Evolutionary conservation across 2,888 invertebrate genomes (phyloP).

Genomic region (Amiota communis): DNA sequence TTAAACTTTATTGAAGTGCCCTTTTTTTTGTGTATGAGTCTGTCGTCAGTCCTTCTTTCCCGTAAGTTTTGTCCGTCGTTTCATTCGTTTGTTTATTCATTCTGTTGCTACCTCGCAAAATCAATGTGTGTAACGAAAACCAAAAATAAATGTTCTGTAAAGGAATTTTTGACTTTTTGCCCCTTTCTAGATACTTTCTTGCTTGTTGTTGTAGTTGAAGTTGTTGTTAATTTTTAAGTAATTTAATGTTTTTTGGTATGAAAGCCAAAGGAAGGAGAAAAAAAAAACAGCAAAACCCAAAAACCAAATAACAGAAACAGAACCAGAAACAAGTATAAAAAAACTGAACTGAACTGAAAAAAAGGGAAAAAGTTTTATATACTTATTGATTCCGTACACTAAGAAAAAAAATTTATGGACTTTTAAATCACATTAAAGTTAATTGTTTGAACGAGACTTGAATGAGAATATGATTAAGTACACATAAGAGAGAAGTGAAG

Average conservation of each 20-base stretch:
- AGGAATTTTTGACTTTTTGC: constrained; percentile 66
- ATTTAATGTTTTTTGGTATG: constrained; percentile 23
- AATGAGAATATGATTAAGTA: no score
- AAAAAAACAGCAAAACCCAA: no score
- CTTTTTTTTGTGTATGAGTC: background rate
- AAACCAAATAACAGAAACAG: no score
- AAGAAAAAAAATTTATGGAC: constrained; percentile 3
- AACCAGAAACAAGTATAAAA: no score
- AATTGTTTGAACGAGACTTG: no score
- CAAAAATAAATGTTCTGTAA: constrained; percentile 69
- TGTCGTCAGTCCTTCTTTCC: constrained; percentile 26
- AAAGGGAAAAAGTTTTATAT: constrained; percentile 14
- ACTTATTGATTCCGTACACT: constrained; percentile 24
- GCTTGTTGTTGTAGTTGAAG: constrained; percentile 6
- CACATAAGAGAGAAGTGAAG: no score
- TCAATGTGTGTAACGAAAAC: constrained; percentile 67
- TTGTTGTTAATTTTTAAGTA: constrained; percentile 21
- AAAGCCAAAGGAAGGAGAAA: constrained; percentile 4
- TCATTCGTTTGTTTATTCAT: background rate
- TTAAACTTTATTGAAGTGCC: background rate
- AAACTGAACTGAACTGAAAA: background rate
- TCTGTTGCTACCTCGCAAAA: constrained; percentile 51
- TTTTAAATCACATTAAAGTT: no score
- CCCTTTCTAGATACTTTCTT: constrained; percentile 37
- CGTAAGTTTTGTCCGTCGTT: constrained; percentile 8